These are phyloP conservation scores for Orthonevra nobilis DNA, from an alignment of 2,888 invertebrate genomes.

Conservation along the genomic window DNA sequence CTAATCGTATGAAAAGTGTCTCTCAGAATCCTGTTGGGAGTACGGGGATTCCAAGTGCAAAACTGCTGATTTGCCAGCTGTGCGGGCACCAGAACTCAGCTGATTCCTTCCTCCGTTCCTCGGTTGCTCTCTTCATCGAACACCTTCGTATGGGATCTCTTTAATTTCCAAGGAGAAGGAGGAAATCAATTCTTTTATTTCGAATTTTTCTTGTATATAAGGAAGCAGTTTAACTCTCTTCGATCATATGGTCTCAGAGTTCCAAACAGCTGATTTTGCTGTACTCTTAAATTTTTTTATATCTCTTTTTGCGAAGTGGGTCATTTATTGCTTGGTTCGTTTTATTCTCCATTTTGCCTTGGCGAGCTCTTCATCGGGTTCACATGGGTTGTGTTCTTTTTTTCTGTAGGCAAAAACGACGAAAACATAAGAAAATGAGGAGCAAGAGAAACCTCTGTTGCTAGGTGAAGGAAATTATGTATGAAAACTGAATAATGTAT, in stretches of 20 bases:
- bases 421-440: too few species aligned
- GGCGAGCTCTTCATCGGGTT: slow-evolving; percentile 42
- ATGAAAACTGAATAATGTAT: slow-evolving; percentile 12
- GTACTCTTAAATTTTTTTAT: slow-evolving; percentile 37
- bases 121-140: neutral
- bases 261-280: slow-evolving; percentile 48
- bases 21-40: slow-evolving; percentile 11
- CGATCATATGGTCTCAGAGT: slow-evolving; percentile 42
- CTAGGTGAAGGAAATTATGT: slow-evolving; percentile 68
- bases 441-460: slow-evolving; percentile 66
- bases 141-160: neutral
- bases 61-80: slow-evolving; percentile 79
- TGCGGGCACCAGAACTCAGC: slow-evolving; percentile 74
- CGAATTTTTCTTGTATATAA: slow-evolving; percentile 29
- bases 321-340: slow-evolving; percentile 23
- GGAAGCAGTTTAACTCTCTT: slow-evolving; percentile 50
- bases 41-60: too few species aligned
- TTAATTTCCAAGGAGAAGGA: slow-evolving; percentile 10
- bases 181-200: slow-evolving; percentile 36
- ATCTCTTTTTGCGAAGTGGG: slow-evolving; percentile 1
- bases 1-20: neutral
- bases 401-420: neutral
- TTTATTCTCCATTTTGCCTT: slow-evolving; percentile 61
- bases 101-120: slow-evolving; percentile 33
- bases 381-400: slow-evolving; percentile 11